Percentiles rank a stretch among this genome's conserved stretches.
Evolutionary conservation across 1,140 invertebrate genomes (phyloP).

Genomic region (Diuraphis noxia): DNA sequence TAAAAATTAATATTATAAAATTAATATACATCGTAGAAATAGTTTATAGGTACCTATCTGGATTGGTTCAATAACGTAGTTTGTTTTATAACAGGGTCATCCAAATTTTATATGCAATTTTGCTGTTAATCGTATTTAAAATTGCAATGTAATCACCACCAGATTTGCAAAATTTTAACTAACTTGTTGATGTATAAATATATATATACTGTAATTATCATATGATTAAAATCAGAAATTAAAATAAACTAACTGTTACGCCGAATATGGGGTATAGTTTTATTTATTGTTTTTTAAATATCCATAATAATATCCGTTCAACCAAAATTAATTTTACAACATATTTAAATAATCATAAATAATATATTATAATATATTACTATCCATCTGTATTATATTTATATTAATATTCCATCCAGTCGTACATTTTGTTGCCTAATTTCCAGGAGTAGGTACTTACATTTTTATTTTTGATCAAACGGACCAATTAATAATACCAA

Average conservation of each 20-base stretch:
- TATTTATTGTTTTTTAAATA: too few relatives aligned
- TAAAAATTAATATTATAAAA: background rate
- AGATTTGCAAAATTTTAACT: background rate
- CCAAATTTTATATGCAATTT: background rate
- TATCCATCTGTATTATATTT: too few relatives aligned
- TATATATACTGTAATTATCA: too few relatives aligned
- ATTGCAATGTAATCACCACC: background rate
- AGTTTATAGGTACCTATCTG: background rate
- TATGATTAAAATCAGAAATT: background rate
- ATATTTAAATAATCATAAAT: too few relatives aligned
- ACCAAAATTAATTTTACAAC: background rate
- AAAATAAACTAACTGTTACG: background rate
- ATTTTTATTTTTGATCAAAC: background rate
- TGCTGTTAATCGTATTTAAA: background rate
- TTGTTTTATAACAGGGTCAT: background rate
- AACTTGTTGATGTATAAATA: background rate
- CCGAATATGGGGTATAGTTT: too few relatives aligned
- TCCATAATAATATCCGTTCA: too few relatives aligned
- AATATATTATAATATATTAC: too few relatives aligned
- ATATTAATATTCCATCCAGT: background rate
- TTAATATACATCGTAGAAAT: background rate
- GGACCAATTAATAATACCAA: too few relatives aligned
- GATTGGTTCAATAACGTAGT: background rate
- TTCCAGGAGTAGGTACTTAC: background rate
- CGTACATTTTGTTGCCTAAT: background rate